These are phyloP conservation scores for Sphaerodactylus townsendi DNA, from an alignment of 2,113 vertebrate species.

Conservation along the genomic window DNA sequence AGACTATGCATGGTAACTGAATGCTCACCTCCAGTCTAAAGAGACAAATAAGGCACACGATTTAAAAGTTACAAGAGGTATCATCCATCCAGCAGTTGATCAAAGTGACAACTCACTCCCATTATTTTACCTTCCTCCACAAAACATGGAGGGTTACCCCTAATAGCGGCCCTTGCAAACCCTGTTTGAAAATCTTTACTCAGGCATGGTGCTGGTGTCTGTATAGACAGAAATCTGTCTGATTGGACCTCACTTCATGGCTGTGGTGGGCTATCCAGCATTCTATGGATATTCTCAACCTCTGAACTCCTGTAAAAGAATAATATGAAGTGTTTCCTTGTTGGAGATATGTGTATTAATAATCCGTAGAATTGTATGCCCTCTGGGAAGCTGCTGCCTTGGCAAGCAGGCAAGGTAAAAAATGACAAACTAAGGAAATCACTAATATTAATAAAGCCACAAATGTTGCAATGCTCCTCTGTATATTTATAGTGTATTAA, in stretches of 20 bases:
- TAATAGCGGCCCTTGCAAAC: no score
- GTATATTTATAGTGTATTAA: background rate
- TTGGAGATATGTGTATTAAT: background rate
- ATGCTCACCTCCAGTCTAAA: no score
- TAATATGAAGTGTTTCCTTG: background rate
- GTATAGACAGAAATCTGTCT: background rate
- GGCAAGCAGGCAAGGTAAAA: background rate
- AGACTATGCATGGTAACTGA: no score
- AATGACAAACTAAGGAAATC: background rate
- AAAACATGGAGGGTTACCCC: no score
- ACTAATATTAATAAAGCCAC: background rate
- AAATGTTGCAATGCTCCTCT: background rate
- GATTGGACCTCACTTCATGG: background rate
- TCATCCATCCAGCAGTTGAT: no score
- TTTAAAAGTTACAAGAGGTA: no score
- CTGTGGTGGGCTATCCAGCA: background rate
- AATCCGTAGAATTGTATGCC: background rate
- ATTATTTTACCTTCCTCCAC: no score
- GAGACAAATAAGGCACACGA: no score
- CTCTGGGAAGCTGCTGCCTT: background rate
- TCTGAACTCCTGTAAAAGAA: background rate
- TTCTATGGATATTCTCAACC: background rate
- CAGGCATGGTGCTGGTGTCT: no score
- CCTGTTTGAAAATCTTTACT: no score
- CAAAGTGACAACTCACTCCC: no score